These are phyloP conservation scores for Microtus californicus DNA, from an alignment of 2,797 vertebrate genomes.

Conservation along the genomic window DNA sequence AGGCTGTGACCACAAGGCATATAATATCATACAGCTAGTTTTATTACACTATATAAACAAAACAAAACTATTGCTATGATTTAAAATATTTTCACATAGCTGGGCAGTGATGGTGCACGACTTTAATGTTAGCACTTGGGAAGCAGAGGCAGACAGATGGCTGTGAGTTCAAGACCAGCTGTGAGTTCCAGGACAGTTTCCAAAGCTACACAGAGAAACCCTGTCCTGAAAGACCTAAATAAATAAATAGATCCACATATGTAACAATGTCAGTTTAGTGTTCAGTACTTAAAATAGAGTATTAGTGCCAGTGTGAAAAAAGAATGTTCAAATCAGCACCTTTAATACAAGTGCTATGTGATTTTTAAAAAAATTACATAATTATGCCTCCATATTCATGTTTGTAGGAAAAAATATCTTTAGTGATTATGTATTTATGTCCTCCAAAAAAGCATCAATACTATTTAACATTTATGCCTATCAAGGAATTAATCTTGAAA, in stretches of 20 bases:
- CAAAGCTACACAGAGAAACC: background rate
- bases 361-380: background rate
- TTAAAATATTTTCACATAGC: background rate
- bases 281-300: background rate
- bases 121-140: background rate
- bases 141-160: background rate
- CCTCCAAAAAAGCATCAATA: conserved; percentile 13
- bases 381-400: conserved; percentile 16
- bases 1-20: background rate
- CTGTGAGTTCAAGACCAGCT: background rate
- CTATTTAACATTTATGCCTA: conserved; percentile 56
- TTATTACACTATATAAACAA: background rate
- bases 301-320: conserved; percentile 13
- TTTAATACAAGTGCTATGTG: background rate
- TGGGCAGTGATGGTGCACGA: background rate
- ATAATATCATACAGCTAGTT: background rate
- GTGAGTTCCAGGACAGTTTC: background rate
- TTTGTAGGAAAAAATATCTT: conserved; percentile 18
- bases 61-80: background rate
- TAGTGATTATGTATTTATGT: background rate
- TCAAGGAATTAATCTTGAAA: conserved; percentile 46
- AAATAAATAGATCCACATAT: background rate
- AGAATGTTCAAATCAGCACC: background rate
- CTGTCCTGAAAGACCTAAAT: background rate
- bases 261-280: conserved; percentile 7